Base-by-base conservation (phyloP, 1,140 invertebrate species). In the Drosophila aff. region DNA sequence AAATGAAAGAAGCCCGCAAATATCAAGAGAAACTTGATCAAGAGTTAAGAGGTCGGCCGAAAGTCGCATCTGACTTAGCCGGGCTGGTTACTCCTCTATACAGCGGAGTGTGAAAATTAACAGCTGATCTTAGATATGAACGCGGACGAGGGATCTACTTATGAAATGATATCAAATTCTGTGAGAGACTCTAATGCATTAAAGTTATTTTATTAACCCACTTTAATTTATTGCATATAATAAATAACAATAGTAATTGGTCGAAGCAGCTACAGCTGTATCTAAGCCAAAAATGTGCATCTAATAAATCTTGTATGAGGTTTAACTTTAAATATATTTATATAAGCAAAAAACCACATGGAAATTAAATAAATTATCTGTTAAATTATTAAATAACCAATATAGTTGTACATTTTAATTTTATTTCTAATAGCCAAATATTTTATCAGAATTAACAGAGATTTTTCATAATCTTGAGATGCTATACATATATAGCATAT, bases 1-100 rank as follows among this genome's bases (percentile, higher is more conserved):
- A 80, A 71, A 79, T 69, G 72, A 63, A 69, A 85, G 84, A 69
- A 82, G 77, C 65, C 66, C 82, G 65, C 57, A 64, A 79, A 87
- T 76, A 79, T 78, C 76, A 79, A 82, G 76, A 76, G 76, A 86
- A 82, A 86, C 83, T 83, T 87, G 79, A 86, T 86, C 80, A 77
- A 87, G 83, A 84, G 82, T 81, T 84, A 84, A 79, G 81, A 83
- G 72, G 65, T 76, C 63, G 63, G 41, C 49, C 65, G 47, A 78
- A 72, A 72, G 79, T 62, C 64, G 65, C 66, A 58, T 81, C 60
- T 79, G 76, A 79, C 79, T 72, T 82, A 76, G 82, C 49, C 78
- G 82, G 62, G 69, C 43, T 64, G 15, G 2, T 46, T 61, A 62
- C 75, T 86, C 58, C 82, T 80, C 82, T 86, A 82, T 85, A 84